Conservation (phyloP, 2,888 invertebrate species). For the Caenorhabditis becei region DNA sequence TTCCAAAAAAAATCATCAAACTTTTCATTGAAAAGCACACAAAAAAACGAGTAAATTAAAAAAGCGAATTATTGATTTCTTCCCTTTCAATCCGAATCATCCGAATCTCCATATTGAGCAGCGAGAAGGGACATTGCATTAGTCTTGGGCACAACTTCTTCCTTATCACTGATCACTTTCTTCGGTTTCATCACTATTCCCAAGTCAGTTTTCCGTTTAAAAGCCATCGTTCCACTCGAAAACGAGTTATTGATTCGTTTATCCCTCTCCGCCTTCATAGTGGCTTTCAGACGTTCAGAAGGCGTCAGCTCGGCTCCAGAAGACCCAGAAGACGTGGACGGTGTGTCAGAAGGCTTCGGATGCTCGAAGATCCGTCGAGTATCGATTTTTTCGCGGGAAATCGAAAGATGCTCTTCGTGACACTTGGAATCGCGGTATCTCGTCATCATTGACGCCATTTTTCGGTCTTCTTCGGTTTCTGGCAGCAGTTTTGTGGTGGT, state of each 20-base stretch:
- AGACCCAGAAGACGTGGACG: slow-evolving; percentile 41
- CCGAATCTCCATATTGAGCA: slow-evolving; percentile 46
- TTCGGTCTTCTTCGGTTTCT: slow-evolving; percentile 73
- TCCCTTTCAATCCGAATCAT: too few relatives aligned
- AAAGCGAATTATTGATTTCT: too few relatives aligned
- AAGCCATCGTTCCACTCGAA: not conserved
- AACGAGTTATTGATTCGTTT: slow-evolving; percentile 57
- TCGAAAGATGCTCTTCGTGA: slow-evolving; percentile 64
- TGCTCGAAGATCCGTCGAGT: slow-evolving; percentile 60
- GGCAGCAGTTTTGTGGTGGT: slow-evolving; percentile 71
- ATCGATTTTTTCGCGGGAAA: slow-evolving; percentile 61
- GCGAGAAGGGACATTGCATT: slow-evolving; percentile 36
- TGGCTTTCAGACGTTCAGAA: slow-evolving; percentile 56
- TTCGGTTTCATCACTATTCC: slow-evolving; percentile 47
- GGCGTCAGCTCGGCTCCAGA: slow-evolving; percentile 22
- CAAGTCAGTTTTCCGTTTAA: not conserved
- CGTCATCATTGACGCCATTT: slow-evolving; percentile 73
- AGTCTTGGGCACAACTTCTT: not conserved
- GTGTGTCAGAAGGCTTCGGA: slow-evolving; percentile 11
- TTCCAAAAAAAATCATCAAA: too few relatives aligned
- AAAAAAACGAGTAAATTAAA: too few relatives aligned
- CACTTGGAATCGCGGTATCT: slow-evolving; percentile 72
- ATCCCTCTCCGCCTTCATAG: slow-evolving; percentile 59
- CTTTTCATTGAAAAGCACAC: too few relatives aligned
- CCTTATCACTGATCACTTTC: slow-evolving; percentile 12